Evolutionary conservation across 2,888 invertebrate species (phyloP).

Genomic region (Eristalis pertinax): DNA sequence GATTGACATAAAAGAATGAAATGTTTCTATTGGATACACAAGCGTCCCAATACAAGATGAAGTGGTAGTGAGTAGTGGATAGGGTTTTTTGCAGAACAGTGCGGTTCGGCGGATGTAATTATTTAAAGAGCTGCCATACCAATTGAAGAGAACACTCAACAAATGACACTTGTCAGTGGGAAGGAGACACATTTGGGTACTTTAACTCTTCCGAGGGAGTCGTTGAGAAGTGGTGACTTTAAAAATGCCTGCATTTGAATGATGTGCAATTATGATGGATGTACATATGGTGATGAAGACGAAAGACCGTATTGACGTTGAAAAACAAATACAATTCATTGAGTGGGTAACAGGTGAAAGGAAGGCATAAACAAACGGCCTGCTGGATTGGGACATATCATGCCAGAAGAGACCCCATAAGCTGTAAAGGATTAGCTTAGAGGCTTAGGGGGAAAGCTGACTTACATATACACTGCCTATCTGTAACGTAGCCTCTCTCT

Average conservation of each 20-base stretch:
- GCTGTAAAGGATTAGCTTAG: no score
- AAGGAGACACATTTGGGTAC: neutral
- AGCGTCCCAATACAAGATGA: neutral
- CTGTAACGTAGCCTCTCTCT: no score
- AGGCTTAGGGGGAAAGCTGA: no score
- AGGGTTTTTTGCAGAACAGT: neutral
- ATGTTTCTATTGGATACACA: neutral
- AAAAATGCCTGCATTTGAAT: neutral
- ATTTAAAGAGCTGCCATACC: neutral
- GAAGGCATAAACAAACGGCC: no score
- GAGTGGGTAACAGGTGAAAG: no score
- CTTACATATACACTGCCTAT: no score
- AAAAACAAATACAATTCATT: no score
- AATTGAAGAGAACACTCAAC: neutral
- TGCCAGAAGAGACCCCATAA: no score
- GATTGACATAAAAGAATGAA: conserved; percentile 3
- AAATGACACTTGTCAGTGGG: neutral
- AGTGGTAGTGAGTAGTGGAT: neutral
- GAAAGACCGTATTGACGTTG: no score
- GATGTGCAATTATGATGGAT: neutral
- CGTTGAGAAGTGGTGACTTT: neutral
- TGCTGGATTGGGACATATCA: no score
- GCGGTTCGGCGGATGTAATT: neutral
- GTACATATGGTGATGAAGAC: neutral
- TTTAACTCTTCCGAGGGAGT: neutral